phyloP scores from a whole-genome alignment of 2,797 vertebrate genomes.

The Eremophila alpestris region DNA sequence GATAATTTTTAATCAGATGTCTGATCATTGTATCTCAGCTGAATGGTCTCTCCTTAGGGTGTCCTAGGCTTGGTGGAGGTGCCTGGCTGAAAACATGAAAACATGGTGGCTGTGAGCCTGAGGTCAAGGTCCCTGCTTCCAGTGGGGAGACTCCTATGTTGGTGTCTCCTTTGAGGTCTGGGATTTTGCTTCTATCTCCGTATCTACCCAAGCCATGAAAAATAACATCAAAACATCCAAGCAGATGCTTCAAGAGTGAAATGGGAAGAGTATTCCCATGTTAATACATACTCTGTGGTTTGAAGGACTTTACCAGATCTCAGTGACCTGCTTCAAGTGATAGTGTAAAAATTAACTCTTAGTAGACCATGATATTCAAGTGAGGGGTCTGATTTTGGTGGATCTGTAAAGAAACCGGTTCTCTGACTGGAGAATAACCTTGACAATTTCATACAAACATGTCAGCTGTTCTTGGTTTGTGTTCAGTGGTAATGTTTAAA shows the following conservation, averaged over 20 bases:
- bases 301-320: background rate
- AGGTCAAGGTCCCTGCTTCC: background rate
- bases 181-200: background rate
- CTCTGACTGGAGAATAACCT: background rate
- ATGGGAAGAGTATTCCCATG: background rate
- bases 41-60: background rate
- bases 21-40: background rate
- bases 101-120: background rate
- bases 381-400: background rate
- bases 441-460: background rate
- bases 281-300: background rate
- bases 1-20: background rate
- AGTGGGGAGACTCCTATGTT: accelerated
- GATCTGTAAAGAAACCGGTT: background rate
- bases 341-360: background rate
- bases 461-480: background rate
- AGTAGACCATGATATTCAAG: background rate
- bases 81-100: background rate
- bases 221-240: background rate
- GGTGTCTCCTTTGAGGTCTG: accelerated
- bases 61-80: background rate
- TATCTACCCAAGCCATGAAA: background rate
- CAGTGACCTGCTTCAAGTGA: background rate
- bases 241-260: background rate
- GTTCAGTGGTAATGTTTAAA: background rate